Base-by-base conservation (phyloP, 2,113 vertebrate species). In the Oreotrochilus melanogaster region DNA sequence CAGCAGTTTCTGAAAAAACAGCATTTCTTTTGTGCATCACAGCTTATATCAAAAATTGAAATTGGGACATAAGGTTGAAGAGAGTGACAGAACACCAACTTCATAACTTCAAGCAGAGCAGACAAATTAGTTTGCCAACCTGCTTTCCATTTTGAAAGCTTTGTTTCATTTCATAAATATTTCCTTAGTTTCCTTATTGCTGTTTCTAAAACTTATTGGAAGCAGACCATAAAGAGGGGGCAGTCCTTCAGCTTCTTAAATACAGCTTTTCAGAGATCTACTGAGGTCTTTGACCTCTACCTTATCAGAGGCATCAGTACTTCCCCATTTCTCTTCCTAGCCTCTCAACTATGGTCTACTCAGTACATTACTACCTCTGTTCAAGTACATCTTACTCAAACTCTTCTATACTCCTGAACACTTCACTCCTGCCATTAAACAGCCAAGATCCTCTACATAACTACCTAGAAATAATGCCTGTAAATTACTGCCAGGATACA, bases 401-500 rank as follows among this genome's bases (percentile, higher is more conserved):
- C n/a, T 56, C 43, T 45, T 72, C 7, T 51, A 83, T 61, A 73
- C 6, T 48, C 25, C 62, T 70, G 16, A 96, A 57, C 13, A 42
- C 18, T 50, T 83, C 10, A 24, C 4, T 79, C 10, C 43, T 64
- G 50, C 18, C 31, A 85, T 21, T 31, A 24, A 56, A 45, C 18
- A 85, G 23, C 7, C 22, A 80, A 95, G 88, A 78, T 45, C 43
- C 74, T 81, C 79, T 78, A 72, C 33, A 27, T 78, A 92, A 88
- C n/a, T 58, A 76, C n/a, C 83, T 65, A 90, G 58, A 97, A 92
- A 95, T 75, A 66, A 88, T 95, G 33, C 12, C n/a, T 57, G 45
- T 62, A 60, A 72, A 61, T 31, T 93, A 83, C 10, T 88, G 66
- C 58, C 28, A 89, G 22, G 28, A 92, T n/a, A 61, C 25, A 54